Base-by-base conservation (phyloP, 2,888 invertebrate genomes). In the Onchidella celtica region DNA sequence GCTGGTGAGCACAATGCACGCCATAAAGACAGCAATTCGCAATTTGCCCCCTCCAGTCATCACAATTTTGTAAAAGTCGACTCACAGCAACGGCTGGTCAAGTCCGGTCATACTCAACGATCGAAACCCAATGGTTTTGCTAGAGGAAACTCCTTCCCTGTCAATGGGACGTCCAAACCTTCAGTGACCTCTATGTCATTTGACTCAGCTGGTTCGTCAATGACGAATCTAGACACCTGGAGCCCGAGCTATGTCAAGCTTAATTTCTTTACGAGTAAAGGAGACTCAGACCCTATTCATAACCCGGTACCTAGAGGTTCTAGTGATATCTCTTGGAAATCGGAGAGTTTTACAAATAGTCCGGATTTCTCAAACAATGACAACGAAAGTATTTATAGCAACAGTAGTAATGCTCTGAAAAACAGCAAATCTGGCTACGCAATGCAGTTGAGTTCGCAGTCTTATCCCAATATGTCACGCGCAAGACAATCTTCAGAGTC, bases 191-290 rank as follows among this genome's bases (percentile, higher is more conserved):
- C 47, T 11, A 47, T 47, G 47, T 47, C 47, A 6, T 11, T 47
- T 6, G 47, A 47, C 17, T 68, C 69, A 27, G 61, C 75, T 11
- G 27, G 61, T 34, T 68, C 74, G 24, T 78, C 69, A 9, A 40
- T 66, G 68, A 77, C 66, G 4, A 74, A 59, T 36, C 61, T 76
- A 40, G 84, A 84, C 55, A 65, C 59, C 6, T 84, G 84, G 84
- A 82, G 82, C 40, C 80, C 82, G 4, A 82, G 68, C 75, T 63
- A 82, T 32, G 82, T 84, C 47, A 82, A 79, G 59, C 27, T 82
- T 29, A 65, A 61, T 36, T 75, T 81, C 36, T 75, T 84, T 38
- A 63, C 79, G 36, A 66, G 68, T 14, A 81, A 70, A 59, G 74
- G 40, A 2, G 66, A 63, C 47, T 32, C 72, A 3, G 63, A 38